phyloP scores from a whole-genome alignment of 53 echinoderm and acorn worm species.

The Zoroaster sp. region DNA sequence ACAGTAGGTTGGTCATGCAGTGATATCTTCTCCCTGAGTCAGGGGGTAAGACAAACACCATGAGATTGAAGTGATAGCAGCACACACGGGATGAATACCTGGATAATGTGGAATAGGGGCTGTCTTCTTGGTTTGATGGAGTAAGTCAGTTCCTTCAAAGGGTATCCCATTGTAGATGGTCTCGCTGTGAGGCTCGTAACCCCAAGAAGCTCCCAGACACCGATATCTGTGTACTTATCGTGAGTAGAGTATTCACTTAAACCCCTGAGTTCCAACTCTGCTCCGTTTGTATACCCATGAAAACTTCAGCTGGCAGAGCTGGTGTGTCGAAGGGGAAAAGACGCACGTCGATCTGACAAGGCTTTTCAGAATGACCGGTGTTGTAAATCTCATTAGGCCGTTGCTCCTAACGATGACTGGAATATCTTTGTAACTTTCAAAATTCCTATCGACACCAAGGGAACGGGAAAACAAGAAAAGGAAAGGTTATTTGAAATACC shows the following conservation, averaged over 20 bases:
- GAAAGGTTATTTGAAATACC: no score
- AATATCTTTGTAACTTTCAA: background rate
- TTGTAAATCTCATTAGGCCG: background rate
- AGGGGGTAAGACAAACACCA: constrained; percentile 56
- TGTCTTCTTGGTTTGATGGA: constrained; percentile 5
- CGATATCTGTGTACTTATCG: background rate
- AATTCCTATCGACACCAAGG: background rate
- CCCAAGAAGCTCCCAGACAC: constrained; percentile 9
- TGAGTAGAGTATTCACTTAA: background rate
- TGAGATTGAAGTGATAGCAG: constrained; percentile 31
- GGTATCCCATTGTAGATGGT: background rate
- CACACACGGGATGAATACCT: constrained; percentile 32
- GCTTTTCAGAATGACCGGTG: constrained; percentile 17
- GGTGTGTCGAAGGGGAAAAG: constrained; percentile 49
- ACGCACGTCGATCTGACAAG: constrained; percentile 12
- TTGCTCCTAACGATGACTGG: background rate
- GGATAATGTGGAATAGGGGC: constrained; percentile 19
- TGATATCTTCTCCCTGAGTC: no score
- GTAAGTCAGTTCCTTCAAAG: background rate
- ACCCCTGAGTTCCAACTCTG: background rate
- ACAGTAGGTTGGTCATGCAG: no score
- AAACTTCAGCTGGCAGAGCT: constrained; percentile 12
- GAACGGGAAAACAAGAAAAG: background rate
- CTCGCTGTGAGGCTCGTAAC: background rate
- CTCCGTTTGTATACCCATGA: constrained; percentile 12